These are phyloP conservation scores for Oscheius sp. DNA, from an alignment of 2,888 invertebrate genomes.

Conservation along the genomic window DNA sequence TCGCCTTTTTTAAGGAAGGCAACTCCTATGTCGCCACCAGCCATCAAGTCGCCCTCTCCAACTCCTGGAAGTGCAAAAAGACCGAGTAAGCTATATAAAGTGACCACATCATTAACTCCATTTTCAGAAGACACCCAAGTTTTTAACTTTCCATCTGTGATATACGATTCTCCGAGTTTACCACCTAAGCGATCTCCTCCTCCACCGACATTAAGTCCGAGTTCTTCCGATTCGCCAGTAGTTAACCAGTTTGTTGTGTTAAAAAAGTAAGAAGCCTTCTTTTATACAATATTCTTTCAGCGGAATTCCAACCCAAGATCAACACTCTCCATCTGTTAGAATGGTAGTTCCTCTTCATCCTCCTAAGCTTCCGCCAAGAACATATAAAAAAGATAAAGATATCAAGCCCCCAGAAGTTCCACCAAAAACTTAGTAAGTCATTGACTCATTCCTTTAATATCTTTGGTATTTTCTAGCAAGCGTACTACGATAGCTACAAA, in stretches of 20 bases:
- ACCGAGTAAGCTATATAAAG: background rate
- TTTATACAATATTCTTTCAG: background rate
- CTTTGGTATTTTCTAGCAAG: background rate
- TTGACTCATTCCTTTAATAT: background rate
- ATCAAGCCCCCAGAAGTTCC: slow-evolving; percentile 8
- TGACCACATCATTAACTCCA: background rate
- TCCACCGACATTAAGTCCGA: background rate
- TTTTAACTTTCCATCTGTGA: slow-evolving; percentile 6
- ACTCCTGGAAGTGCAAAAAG: slow-evolving; percentile 10
- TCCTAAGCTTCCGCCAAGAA: slow-evolving; percentile 10
- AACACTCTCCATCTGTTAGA: background rate
- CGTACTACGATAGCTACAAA: background rate
- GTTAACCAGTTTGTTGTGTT: slow-evolving; percentile 4
- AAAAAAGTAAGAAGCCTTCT: background rate
- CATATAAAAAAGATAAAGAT: background rate
- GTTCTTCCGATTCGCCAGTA: background rate
- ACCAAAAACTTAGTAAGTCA: slow-evolving; percentile 21
- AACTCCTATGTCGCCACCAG: slow-evolving; percentile 6
- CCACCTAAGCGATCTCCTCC: slow-evolving; percentile 18
- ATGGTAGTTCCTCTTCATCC: slow-evolving; percentile 16
- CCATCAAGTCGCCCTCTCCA: slow-evolving; percentile 6
- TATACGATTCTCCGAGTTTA: background rate
- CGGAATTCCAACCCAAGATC: background rate
- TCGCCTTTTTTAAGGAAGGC: background rate
- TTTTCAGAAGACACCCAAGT: slow-evolving; percentile 5